A percentile compares a stretch with the other conserved stretches of the same genome.
Evolutionary conservation across 37 sponge, comb jelly and placozoan genomes (phyloP).

Genomic region (Tethya wilhelma): DNA sequence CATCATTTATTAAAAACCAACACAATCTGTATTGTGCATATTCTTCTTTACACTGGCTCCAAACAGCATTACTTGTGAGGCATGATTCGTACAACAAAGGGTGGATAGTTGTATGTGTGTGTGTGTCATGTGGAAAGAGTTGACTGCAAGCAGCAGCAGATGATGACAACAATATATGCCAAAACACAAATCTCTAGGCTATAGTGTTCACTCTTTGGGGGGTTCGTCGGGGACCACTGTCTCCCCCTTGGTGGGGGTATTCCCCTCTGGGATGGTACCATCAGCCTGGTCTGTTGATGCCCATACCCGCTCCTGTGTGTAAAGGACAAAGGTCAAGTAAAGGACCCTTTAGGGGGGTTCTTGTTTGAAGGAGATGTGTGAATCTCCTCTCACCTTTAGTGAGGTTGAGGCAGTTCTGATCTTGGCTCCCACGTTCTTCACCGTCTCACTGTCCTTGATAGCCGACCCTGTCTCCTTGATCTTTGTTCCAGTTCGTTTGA

Average conservation of each 20-base stretch:
- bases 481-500: constrained; percentile 62
- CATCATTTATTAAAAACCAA: neutral
- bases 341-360: neutral
- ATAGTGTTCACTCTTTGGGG: neutral
- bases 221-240: constrained; percentile 56
- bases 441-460: constrained; percentile 38
- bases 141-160: too few species aligned
- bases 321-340: neutral
- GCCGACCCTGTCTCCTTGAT: constrained; percentile 62
- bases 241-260: constrained; percentile 22
- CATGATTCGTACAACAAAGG: too few species aligned
- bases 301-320: constrained; percentile 34
- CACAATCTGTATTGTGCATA: neutral
- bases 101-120: too few species aligned
- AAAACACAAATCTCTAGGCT: neutral
- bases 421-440: constrained; percentile 12
- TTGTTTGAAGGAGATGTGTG: neutral
- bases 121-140: too few species aligned
- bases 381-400: neutral
- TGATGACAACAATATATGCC: neutral
- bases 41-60: neutral
- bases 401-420: constrained; percentile 6
- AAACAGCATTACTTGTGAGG: too few species aligned
- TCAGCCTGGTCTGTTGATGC: constrained; percentile 16
- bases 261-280: constrained; percentile 6